Conservation (phyloP, 2,113 vertebrate species). For the Erythrolamprus reginae region DNA sequence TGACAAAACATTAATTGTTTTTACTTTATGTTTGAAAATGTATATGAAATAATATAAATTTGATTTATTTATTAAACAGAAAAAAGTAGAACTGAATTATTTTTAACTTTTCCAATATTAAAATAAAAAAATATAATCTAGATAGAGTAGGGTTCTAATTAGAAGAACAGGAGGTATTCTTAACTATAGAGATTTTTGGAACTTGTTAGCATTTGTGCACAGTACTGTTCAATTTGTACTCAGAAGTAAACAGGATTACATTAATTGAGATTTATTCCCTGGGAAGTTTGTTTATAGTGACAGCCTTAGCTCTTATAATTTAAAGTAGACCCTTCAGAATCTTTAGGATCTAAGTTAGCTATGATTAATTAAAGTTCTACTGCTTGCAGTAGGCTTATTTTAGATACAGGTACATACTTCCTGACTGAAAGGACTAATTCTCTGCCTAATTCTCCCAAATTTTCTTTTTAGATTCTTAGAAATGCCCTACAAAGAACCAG, state of each 20-base stretch:
- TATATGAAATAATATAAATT: background rate
- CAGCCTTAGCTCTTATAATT: background rate
- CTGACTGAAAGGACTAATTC: background rate
- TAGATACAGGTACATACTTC: background rate
- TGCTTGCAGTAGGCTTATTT: background rate
- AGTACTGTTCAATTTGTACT: background rate
- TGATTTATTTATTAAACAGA: background rate
- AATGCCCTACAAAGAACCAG: background rate
- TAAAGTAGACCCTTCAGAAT: background rate
- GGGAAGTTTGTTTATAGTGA: background rate
- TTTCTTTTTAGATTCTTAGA: background rate
- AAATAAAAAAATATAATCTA: conserved; percentile 20
- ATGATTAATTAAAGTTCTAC: background rate
- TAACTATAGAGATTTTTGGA: conserved; percentile 11
- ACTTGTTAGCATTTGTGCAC: background rate
- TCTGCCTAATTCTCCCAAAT: background rate
- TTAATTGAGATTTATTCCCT: background rate
- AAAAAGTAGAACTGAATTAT: conserved; percentile 11
- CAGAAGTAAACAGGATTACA: background rate
- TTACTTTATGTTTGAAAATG: conserved; percentile 17
- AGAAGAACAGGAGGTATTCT: background rate
- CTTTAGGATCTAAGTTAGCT: background rate
- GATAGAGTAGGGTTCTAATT: background rate
- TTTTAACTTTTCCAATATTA: background rate
- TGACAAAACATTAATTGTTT: conserved; percentile 15